Percentiles rank a stretch among this genome's conserved stretches.
Evolutionary conservation across 2,797 vertebrate species (phyloP).

Genomic region (Rhinophrynus dorsalis): DNA sequence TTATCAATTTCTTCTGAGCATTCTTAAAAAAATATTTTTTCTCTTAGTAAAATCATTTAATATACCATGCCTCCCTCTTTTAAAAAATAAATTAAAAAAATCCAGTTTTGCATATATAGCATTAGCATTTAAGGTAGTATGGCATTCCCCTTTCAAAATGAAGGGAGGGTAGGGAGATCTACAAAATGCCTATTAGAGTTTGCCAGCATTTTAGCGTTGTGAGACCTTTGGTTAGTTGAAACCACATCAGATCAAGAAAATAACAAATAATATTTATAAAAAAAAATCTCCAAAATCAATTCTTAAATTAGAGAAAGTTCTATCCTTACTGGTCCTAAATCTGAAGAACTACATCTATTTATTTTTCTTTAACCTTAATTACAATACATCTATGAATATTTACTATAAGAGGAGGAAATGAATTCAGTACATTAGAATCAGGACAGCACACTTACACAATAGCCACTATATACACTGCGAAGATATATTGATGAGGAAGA

Average conservation of each 20-base stretch:
- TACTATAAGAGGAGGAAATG: slow-evolving; percentile 78
- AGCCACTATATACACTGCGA: slow-evolving; percentile 91
- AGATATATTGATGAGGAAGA: slow-evolving; percentile 86
- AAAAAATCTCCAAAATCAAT: slow-evolving; percentile 78
- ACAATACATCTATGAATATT: slow-evolving; percentile 92
- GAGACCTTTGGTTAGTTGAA: slow-evolving; percentile 99
- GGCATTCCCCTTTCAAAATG: slow-evolving; percentile 91
- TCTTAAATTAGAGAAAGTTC: slow-evolving; percentile 92
- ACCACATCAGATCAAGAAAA: slow-evolving; percentile 91
- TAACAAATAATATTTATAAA: slow-evolving; percentile 63
- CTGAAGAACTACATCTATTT: slow-evolving; percentile 91
- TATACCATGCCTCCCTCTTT: slow-evolving; percentile 90
- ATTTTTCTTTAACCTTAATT: slow-evolving; percentile 85
- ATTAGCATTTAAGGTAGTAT: slow-evolving; percentile 99
- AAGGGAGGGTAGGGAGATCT: slow-evolving; percentile 77
- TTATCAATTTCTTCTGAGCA: slow-evolving; percentile 81
- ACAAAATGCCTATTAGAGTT: slow-evolving; percentile 85
- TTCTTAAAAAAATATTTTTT: slow-evolving; percentile 87
- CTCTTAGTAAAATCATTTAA: slow-evolving; percentile 86
- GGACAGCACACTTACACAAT: slow-evolving; percentile 93
- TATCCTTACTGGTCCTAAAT: slow-evolving; percentile 98
- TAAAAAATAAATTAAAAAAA: slow-evolving; percentile 86
- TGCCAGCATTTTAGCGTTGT: slow-evolving; percentile 85
- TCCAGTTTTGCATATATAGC: slow-evolving; percentile 97
- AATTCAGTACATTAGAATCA: slow-evolving; percentile 89